Evolutionary conservation across 2,113 vertebrate species (phyloP).

Genomic region (Chiloscyllium plagiosum): DNA sequence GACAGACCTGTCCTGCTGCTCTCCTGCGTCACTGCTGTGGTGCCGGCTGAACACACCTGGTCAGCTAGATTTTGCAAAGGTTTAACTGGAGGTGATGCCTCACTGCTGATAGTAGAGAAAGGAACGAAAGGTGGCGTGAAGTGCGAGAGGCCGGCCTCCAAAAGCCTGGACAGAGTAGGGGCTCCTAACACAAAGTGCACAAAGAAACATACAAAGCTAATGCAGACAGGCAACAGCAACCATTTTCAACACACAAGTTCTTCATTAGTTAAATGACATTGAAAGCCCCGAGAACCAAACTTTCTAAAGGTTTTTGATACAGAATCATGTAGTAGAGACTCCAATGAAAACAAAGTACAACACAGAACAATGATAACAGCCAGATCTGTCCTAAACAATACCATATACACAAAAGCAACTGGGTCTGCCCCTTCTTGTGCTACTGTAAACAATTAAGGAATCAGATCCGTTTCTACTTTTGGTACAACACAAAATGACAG

Average conservation of each 20-base stretch:
- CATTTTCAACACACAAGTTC: slow-evolving; percentile 42
- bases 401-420: not conserved
- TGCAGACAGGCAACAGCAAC: slow-evolving; percentile 53
- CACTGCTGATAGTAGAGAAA: slow-evolving; percentile 70
- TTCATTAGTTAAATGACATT: not conserved
- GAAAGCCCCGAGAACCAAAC: not conserved
- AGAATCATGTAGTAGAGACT: not conserved
- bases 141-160: slow-evolving; percentile 87
- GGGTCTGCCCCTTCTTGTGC: not conserved
- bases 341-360: not conserved
- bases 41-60: slow-evolving; percentile 55
- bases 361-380: not conserved
- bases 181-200: slow-evolving; percentile 74
- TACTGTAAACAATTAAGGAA: not conserved
- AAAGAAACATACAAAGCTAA: slow-evolving; percentile 55
- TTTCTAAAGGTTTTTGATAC: not conserved
- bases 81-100: slow-evolving; percentile 71
- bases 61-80: slow-evolving; percentile 46
- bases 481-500: not conserved
- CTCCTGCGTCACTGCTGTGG: slow-evolving; percentile 61
- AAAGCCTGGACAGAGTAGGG: slow-evolving; percentile 92
- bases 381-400: not conserved
- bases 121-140: slow-evolving; percentile 82
- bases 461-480: not conserved
- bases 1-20: slow-evolving; percentile 40